Base-by-base conservation (phyloP, 2,888 invertebrate genomes). In the Unio pictorum region DNA sequence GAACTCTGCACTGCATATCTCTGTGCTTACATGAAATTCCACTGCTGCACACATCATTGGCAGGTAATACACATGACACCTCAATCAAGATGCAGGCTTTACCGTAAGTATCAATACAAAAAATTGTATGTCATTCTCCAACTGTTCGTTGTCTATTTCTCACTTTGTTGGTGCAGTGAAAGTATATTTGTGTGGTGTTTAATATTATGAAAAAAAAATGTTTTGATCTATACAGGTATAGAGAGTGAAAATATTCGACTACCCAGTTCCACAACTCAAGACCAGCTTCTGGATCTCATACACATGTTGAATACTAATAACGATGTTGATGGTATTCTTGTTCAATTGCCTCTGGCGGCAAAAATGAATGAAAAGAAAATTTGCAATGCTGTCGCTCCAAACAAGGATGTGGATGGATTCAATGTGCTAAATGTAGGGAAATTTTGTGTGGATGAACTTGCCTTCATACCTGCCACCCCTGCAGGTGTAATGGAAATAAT, bases 381-480 rank as follows among this genome's bases (percentile, higher is more conserved):
- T 18, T 96, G 95, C 86, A 95, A 96, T 91, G 93, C 95, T 0
- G 94, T 97, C 0, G 90, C 92, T 55, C 94, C 94, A 0, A 91
- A 92, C 45, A 97, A 97, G 89, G 97, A 97, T 91, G 96, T 97
- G 0, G 97, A 97, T 90, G 97, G 97, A 0, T 97, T 97, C 87
- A 95, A 95, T 89, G 93, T 94, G 71, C 91, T 93, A 20, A 97
- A 97, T 89, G 92, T 96, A 67, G 97, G 97, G 8, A 93, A 94
- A 82, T 91, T 88, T 69, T 89, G 87, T 74, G 83, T 84, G 0
- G 88, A 89, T 67, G 83, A 87, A 75, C 81, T 82, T 57, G 78
- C 88, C 0, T 92, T 95, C 75, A 92, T 95, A 15, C 96, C 96
- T 1, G 95, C 95, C 65, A 96, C 96, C 28, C 94, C 95, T 5